phyloP scores from a whole-genome alignment of 2,113 vertebrate genomes.

The Fulica atra region DNA sequence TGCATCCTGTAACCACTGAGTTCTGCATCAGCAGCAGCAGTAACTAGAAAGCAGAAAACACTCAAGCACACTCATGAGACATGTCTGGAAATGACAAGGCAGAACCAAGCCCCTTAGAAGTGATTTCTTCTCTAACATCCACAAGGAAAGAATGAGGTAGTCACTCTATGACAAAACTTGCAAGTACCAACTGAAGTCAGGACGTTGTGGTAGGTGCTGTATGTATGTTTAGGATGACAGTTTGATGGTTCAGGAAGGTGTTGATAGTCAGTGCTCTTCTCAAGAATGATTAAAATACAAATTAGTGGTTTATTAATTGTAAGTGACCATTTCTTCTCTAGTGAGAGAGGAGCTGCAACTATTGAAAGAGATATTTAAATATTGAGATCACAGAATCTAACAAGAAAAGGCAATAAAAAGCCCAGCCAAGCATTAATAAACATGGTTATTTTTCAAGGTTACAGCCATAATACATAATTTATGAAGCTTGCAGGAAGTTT shows the following conservation, averaged over 20 bases:
- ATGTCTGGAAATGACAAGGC: neutral
- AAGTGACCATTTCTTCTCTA: neutral
- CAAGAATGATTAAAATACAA: neutral
- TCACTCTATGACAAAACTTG: neutral
- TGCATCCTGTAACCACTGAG: neutral
- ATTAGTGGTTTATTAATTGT: neutral
- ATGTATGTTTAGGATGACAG: neutral
- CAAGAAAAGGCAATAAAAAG: constrained; percentile 50
- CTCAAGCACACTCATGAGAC: neutral
- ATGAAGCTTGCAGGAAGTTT: constrained; percentile 53
- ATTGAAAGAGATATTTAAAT: constrained; percentile 39
- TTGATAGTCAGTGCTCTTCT: neutral
- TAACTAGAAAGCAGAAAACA: neutral
- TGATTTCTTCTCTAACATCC: neutral
- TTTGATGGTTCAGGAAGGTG: neutral
- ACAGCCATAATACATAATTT: constrained; percentile 51
- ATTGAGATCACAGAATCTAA: constrained; percentile 32
- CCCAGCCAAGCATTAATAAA: constrained; percentile 37
- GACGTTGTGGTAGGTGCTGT: neutral
- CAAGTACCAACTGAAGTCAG: neutral
- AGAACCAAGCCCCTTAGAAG: neutral
- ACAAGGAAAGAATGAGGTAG: neutral
- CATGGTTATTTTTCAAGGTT: constrained; percentile 59
- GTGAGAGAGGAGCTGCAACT: neutral
- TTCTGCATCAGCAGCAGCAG: neutral